Percentiles rank a stretch among this genome's conserved stretches.
These are phyloP conservation scores for Macquaria australasica DNA, from an alignment of 2,113 vertebrate species.

Conservation along the genomic window DNA sequence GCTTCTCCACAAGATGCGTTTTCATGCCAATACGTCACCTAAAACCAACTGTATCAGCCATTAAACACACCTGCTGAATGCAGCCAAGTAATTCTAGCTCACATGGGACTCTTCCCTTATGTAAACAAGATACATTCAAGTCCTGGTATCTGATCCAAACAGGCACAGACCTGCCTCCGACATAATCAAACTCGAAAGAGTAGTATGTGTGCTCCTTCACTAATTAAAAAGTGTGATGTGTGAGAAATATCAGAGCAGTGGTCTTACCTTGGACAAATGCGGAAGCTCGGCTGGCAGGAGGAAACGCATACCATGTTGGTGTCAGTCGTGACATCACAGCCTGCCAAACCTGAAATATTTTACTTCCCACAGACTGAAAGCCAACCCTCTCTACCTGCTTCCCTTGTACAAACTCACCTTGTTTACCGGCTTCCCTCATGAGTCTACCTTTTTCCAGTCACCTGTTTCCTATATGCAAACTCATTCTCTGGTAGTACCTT, in stretches of 20 bases:
- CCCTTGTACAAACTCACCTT: background rate
- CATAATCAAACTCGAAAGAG: background rate
- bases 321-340: slow-evolving; percentile 50
- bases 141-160: background rate
- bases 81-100: slow-evolving; percentile 9
- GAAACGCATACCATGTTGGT: slow-evolving; percentile 25
- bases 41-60: slow-evolving; percentile 10
- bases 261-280: slow-evolving; percentile 59
- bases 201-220: background rate
- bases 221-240: background rate
- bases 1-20: background rate
- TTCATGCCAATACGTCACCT: background rate
- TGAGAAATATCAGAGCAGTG: slow-evolving; percentile 9
- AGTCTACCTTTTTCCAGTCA: background rate
- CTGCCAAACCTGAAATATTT: slow-evolving; percentile 72
- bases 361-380: background rate
- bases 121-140: slow-evolving; percentile 35
- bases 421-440: background rate
- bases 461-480: background rate
- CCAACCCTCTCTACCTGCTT: slow-evolving; percentile 10
- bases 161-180: background rate
- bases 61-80: background rate
- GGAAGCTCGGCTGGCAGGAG: slow-evolving; percentile 31
- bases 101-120: slow-evolving; percentile 20
- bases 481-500: background rate